phyloP scores from a whole-genome alignment of 2,888 invertebrate genomes.

The Cybosia mesomella region DNA sequence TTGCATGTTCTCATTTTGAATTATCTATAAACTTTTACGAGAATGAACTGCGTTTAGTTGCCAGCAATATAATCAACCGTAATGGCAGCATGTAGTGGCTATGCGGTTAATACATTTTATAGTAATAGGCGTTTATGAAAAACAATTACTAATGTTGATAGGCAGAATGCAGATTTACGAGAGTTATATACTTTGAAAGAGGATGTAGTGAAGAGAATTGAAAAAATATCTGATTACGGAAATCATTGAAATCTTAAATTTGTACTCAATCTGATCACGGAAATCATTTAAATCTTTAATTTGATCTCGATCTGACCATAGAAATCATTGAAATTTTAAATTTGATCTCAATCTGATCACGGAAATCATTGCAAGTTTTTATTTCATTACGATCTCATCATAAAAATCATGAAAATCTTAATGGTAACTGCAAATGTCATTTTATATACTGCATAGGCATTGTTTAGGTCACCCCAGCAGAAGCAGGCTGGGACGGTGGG shows the following conservation, averaged over 20 bases:
- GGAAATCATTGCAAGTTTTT: too few species aligned
- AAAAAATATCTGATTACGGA: neutral
- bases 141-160: neutral
- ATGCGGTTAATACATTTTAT: neutral
- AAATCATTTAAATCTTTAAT: neutral
- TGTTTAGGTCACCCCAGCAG: too few species aligned
- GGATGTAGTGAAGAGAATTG: too few species aligned
- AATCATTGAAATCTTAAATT: neutral
- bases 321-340: neutral
- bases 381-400: too few species aligned
- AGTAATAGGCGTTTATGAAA: neutral
- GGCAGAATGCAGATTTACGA: neutral
- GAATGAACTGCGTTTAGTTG: neutral
- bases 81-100: neutral
- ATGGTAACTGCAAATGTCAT: too few species aligned
- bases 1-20: neutral
- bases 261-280: neutral
- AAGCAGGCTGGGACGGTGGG: too few species aligned
- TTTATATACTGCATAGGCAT: too few species aligned
- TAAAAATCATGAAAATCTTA: too few species aligned
- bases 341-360: neutral
- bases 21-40: slow-evolving; percentile 5
- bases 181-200: too few species aligned
- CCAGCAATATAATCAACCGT: neutral
- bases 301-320: too few species aligned